Evolutionary conservation across 2,797 vertebrate species (phyloP).

Genomic region (Mus caroli): DNA sequence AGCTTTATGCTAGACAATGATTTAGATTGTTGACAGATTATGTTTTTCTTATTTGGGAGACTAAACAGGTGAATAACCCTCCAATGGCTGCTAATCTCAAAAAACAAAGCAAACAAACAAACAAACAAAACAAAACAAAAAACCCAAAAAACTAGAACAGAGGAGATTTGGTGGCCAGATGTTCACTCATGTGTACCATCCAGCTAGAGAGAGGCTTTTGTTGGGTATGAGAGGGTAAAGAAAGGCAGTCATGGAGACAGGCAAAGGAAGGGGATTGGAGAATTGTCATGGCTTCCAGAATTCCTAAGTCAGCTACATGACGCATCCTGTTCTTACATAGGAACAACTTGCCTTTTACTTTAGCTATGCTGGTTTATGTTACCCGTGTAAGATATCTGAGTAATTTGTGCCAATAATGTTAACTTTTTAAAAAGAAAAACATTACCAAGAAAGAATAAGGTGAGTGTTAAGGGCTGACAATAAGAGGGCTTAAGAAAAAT

Average conservation of each 20-base stretch:
- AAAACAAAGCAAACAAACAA: no score
- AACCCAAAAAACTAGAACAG: background rate
- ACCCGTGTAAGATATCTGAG: background rate
- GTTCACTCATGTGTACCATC: background rate
- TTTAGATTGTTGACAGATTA: background rate
- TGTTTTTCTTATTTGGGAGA: background rate
- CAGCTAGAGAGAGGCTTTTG: background rate
- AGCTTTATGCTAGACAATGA: background rate
- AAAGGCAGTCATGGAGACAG: background rate
- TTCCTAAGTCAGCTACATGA: background rate
- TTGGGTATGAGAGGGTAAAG: background rate
- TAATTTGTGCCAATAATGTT: background rate
- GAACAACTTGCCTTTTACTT: background rate
- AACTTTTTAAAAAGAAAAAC: background rate
- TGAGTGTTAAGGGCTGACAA: background rate
- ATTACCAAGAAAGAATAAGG: conserved; percentile 1
- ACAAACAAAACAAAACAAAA: no score
- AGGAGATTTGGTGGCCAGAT: background rate
- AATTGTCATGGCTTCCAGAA: no score
- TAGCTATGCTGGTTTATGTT: background rate
- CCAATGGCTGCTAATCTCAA: background rate
- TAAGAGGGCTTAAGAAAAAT: background rate
- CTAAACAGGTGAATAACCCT: background rate
- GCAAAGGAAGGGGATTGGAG: no score
- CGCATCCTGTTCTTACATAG: background rate